phyloP scores from a whole-genome alignment of 23 tunicate species.

The Corella eumyota region DNA sequence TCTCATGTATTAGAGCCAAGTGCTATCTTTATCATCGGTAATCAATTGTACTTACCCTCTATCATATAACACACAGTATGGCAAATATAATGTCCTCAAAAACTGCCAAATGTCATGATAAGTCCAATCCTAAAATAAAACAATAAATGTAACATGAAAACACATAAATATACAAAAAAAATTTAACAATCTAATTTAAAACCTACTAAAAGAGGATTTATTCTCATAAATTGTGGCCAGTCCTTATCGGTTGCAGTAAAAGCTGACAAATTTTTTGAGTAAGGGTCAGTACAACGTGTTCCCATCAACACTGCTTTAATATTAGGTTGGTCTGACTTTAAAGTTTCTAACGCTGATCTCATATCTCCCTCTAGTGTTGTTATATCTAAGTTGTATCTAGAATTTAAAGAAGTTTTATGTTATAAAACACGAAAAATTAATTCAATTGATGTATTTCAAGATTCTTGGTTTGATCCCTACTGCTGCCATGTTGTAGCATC shows the following conservation, averaged over 20 bases:
- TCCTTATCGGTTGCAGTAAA: slow-evolving; percentile 69
- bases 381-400: slow-evolving; percentile 46
- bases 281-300: slow-evolving; percentile 74
- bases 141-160: background rate
- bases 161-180: too few species aligned
- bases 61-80: slow-evolving; percentile 90
- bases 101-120: slow-evolving; percentile 89
- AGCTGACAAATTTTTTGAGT: slow-evolving; percentile 34
- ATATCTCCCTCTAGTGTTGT: slow-evolving; percentile 41
- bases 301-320: slow-evolving; percentile 88
- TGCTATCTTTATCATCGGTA: too few species aligned
- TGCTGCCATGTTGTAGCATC: too few species aligned
- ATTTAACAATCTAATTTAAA: background rate
- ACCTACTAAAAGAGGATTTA: slow-evolving; percentile 80
- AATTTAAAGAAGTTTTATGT: too few species aligned
- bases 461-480: too few species aligned
- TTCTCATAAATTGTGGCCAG: slow-evolving; percentile 87
- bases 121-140: slow-evolving; percentile 59
- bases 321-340: slow-evolving; percentile 32
- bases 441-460: too few species aligned
- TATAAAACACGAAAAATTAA: too few species aligned
- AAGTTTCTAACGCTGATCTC: slow-evolving; percentile 35
- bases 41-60: slow-evolving; percentile 71
- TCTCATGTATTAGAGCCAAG: too few species aligned
- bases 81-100: slow-evolving; percentile 46